Conservation (phyloP, 2,888 invertebrate species). For the Drosophila incognita region DNA sequence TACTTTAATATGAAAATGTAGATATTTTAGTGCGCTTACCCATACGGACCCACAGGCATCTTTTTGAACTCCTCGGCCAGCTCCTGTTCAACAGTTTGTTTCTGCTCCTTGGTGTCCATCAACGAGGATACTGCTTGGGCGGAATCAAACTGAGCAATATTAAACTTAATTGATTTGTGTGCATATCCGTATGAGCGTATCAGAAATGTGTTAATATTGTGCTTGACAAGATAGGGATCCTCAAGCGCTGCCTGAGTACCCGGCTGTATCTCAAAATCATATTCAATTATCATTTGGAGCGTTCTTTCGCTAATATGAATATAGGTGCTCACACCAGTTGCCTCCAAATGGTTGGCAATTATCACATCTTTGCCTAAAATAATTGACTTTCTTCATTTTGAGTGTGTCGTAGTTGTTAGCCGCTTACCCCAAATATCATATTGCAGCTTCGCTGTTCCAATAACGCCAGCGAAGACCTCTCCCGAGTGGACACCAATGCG, state of each 20-base stretch:
- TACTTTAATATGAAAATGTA: neutral
- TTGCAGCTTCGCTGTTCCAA: slow-evolving; percentile 97
- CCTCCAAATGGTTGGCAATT: slow-evolving; percentile 97
- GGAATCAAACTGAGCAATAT: neutral
- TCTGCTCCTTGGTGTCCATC: neutral
- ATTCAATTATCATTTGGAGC: slow-evolving; percentile 88
- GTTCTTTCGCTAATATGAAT: slow-evolving; percentile 94
- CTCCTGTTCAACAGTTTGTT: slow-evolving; percentile 86
- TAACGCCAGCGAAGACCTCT: slow-evolving; percentile 94
- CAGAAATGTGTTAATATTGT: slow-evolving; percentile 92
- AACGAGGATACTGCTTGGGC: neutral
- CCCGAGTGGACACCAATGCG: slow-evolving; percentile 98
- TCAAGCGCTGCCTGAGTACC: slow-evolving; percentile 83
- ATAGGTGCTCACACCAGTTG: slow-evolving; percentile 94
- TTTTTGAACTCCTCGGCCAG: slow-evolving; percentile 92
- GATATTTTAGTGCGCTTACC: slow-evolving; percentile 85
- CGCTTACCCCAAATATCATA: slow-evolving; percentile 96
- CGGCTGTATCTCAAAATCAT: slow-evolving; percentile 87
- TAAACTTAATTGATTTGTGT: too few species aligned
- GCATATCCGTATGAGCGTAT: slow-evolving; percentile 84
- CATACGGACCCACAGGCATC: slow-evolving; percentile 92
- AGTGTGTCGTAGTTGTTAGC: neutral
- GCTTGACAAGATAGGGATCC: slow-evolving; percentile 89
- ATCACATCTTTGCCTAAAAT: slow-evolving; percentile 90
- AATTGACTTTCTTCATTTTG: neutral